Evolutionary conservation across 2,113 vertebrate genomes (phyloP), one percentile per base, ranked within the genome.

Genomic region (Peucedramus taeniatus): DNA sequence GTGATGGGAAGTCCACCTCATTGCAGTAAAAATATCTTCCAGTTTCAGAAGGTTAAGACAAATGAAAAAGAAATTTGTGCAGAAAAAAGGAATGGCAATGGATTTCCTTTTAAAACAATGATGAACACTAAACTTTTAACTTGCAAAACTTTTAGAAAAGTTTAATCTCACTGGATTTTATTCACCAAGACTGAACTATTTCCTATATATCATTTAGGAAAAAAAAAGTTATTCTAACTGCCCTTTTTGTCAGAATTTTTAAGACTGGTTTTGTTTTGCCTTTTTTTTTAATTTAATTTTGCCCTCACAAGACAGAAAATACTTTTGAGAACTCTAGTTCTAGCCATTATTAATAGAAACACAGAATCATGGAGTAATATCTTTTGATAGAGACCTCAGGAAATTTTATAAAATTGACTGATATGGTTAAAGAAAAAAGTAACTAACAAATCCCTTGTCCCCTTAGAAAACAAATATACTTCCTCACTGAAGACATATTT

Each of bases 381-480:
- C 1, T n/a, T 51, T 68, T 61, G 17, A 7, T 56, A 51, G 8
- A 4, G 6, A 86, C 17, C 3, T 76, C n/a, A 57, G n/a, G 39
- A 91, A 61, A n/a, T 57, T 6, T 3, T 40, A 15, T 54, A 65
- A 16, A 72, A 65, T 22, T 7, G 19, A 44, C 15, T 40, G 49
- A 23, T 61, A 12, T 35, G 13, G 45, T 70, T 82, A 24, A 91
- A 89, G 14, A 57, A 76, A 26, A 83, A 77, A 31, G 15, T 12
- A 75, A 37, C 1, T 15, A 83, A 69, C 4, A 27, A 71, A 59
- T 1, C 0, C 0, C 7, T n/a, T 28, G 3, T 69, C 3, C 22
- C 20, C 9, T 40, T 54, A 77, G 59, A 89, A 96, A 42, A 44
- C 3, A 89, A 49, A 44, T 51, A 9, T 28, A 49, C 23, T 69